These are phyloP conservation scores for Andrena marginata DNA, from an alignment of 2,888 invertebrate genomes.

Conservation along the genomic window DNA sequence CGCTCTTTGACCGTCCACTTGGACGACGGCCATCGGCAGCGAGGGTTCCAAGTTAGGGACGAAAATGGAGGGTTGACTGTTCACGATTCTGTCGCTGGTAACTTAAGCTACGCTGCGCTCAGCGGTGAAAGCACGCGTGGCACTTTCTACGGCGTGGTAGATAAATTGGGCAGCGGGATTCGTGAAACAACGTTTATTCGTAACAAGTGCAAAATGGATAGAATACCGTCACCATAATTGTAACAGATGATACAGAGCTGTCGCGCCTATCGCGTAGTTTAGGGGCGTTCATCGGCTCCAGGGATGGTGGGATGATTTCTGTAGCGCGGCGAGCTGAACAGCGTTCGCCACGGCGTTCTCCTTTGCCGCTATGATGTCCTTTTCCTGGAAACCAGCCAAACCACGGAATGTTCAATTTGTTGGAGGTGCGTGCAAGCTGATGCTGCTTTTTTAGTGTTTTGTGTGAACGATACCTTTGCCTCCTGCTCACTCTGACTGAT, in stretches of 20 bases:
- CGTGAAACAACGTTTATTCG: slow-evolving; percentile 52
- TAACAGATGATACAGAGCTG: slow-evolving; percentile 16
- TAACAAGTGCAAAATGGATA: slow-evolving; percentile 51
- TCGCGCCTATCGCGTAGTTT: not conserved
- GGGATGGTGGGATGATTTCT: slow-evolving; percentile 76
- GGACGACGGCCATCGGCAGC: slow-evolving; percentile 42
- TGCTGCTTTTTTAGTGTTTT: not conserved
- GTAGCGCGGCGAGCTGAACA: slow-evolving; percentile 75
- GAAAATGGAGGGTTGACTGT: not conserved
- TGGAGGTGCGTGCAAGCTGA: too few relatives aligned
- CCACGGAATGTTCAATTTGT: not conserved
- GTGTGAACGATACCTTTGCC: slow-evolving; percentile 76
- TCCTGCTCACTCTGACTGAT: slow-evolving; percentile 82
- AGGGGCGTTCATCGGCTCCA: slow-evolving; percentile 74
- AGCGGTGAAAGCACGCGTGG: slow-evolving; percentile 37
- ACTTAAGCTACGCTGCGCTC: not conserved
- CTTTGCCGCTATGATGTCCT: slow-evolving; percentile 81
- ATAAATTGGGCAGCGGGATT: slow-evolving; percentile 1
- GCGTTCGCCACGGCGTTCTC: slow-evolving; percentile 83
- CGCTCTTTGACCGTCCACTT: slow-evolving; percentile 24
- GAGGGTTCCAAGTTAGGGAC: not conserved
- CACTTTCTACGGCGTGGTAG: slow-evolving; percentile 26
- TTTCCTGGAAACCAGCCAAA: slow-evolving; percentile 70
- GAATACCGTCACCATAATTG: slow-evolving; percentile 58
- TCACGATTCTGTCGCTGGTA: not conserved